These are phyloP conservation scores for Apocrypta bakeri DNA, from an alignment of 1,140 invertebrate genomes.

Conservation along the genomic window DNA sequence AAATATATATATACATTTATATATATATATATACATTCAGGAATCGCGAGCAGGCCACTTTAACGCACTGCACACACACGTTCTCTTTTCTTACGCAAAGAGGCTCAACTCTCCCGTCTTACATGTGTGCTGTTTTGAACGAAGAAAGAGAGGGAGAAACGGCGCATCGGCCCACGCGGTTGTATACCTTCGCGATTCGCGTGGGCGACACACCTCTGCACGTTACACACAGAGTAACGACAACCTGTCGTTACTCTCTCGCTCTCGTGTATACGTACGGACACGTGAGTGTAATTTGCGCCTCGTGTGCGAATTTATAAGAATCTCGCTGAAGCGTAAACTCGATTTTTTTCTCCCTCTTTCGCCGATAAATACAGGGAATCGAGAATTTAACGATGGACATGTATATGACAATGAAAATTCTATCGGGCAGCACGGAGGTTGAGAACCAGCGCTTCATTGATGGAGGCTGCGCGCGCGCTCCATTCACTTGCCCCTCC, in stretches of 20 bases:
- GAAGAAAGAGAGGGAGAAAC: too few relatives aligned
- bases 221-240: not conserved
- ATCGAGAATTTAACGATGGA: too few relatives aligned
- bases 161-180: not conserved
- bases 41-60: not conserved
- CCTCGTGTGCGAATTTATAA: too few relatives aligned
- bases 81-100: not conserved
- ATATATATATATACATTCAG: too few relatives aligned
- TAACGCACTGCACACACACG: not conserved
- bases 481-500: slow-evolving; percentile 50
- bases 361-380: too few relatives aligned
- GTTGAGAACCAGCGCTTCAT: slow-evolving; percentile 70
- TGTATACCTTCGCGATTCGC: not conserved
- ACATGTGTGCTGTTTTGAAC: not conserved
- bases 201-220: not conserved
- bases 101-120: not conserved
- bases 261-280: too few relatives aligned
- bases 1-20: too few relatives aligned
- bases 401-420: slow-evolving; percentile 12
- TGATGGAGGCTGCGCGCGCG: slow-evolving; percentile 64
- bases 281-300: too few relatives aligned
- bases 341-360: too few relatives aligned
- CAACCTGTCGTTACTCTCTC: too few relatives aligned
- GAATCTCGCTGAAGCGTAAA: not conserved
- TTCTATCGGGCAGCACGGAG: not conserved